These are phyloP conservation scores for Trichomycterus rosablanca DNA, from an alignment of 2,113 vertebrate genomes.

Conservation along the genomic window DNA sequence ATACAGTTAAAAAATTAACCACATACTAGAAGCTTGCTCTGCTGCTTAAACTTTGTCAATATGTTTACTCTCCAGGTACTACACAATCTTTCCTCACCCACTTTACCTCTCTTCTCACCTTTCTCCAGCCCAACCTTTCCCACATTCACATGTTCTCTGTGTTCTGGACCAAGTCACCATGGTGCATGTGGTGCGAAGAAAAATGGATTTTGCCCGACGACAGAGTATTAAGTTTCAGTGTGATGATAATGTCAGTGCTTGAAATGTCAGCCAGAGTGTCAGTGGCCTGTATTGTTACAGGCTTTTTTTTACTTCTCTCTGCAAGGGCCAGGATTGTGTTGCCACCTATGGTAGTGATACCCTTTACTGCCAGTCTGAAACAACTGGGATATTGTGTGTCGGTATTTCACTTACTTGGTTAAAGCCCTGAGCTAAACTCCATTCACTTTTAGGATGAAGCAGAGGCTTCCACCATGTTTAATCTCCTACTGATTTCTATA, in stretches of 20 bases:
- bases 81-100: too few relatives aligned
- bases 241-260: slow-evolving; percentile 15
- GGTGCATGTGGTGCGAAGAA: neutral
- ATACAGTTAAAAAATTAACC: too few relatives aligned
- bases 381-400: slow-evolving; percentile 3
- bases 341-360: slow-evolving; percentile 16
- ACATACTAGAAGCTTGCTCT: too few relatives aligned
- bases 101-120: neutral
- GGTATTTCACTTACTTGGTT: too few relatives aligned
- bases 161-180: slow-evolving; percentile 4
- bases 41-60: too few relatives aligned
- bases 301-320: neutral
- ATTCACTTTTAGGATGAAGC: too few relatives aligned
- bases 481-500: too few relatives aligned
- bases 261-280: slow-evolving; percentile 12
- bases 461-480: too few relatives aligned
- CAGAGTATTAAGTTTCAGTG: slow-evolving; percentile 30
- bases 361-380: slow-evolving; percentile 7
- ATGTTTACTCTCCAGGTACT: too few relatives aligned
- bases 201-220: slow-evolving; percentile 16
- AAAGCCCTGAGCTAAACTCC: too few relatives aligned
- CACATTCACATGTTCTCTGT: neutral
- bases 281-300: neutral
- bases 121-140: neutral
- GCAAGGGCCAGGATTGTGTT: neutral